Evolutionary conservation across 2,797 vertebrate genomes (phyloP).

Genomic region (Myotis myotis): DNA sequence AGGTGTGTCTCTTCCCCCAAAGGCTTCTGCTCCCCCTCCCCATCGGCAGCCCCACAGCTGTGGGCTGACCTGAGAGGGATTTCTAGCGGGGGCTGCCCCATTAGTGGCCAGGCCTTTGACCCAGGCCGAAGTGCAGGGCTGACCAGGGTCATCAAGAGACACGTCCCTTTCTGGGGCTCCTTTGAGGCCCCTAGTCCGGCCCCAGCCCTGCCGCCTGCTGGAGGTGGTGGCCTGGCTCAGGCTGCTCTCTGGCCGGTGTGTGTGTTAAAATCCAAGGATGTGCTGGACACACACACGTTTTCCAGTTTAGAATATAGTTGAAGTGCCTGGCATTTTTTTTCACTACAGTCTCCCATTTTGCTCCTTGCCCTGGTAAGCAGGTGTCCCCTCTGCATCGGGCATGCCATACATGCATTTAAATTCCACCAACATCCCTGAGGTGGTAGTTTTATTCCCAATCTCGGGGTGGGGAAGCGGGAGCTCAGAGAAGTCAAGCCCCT

Average conservation of each 20-base stretch:
- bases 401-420: background rate
- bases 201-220: background rate
- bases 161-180: background rate
- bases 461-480: background rate
- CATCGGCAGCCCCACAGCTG: rapidly evolving
- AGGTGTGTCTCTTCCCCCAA: background rate
- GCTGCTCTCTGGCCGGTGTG: rapidly evolving
- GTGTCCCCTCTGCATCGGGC: background rate
- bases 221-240: background rate
- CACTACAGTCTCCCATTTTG: background rate
- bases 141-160: background rate
- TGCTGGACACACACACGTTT: background rate
- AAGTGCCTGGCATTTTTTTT: background rate
- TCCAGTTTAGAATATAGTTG: background rate
- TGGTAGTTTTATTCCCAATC: background rate
- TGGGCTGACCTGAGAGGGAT: background rate
- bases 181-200: rapidly evolving
- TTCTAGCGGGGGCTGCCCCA: background rate
- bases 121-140: background rate
- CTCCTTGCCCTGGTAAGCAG: background rate
- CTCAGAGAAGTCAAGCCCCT: background rate
- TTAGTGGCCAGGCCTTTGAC: background rate
- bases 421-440: background rate
- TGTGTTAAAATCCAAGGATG: background rate
- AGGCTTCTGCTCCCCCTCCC: too few species aligned